Conservation (phyloP, 2,113 vertebrate species). For the Rafetus swinhoei region DNA sequence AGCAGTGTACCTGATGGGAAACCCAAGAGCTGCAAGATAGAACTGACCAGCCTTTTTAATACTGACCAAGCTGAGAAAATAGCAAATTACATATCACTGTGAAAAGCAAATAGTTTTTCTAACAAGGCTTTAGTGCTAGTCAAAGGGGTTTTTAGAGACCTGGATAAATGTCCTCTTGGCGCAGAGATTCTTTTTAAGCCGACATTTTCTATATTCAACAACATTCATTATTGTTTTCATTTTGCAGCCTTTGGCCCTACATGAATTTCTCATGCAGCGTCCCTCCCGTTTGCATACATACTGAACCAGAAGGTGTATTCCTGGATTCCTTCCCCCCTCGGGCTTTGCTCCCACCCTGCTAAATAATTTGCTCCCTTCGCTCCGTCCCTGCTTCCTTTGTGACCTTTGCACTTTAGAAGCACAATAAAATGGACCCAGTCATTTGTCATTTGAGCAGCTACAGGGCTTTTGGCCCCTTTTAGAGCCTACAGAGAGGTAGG, state of each 20-base stretch:
- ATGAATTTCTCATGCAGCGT: not conserved
- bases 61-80: not conserved
- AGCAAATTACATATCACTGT: not conserved
- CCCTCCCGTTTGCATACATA: not conserved
- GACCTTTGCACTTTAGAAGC: not conserved
- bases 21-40: accelerated
- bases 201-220: not conserved
- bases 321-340: not conserved
- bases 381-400: not conserved
- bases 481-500: not conserved
- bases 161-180: not conserved
- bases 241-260: not conserved
- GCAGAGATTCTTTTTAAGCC: accelerated
- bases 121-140: not conserved
- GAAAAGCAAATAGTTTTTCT: not conserved
- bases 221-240: not conserved
- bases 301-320: not conserved
- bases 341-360: not conserved
- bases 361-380: not conserved
- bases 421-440: not conserved
- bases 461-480: not conserved
- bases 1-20: not conserved
- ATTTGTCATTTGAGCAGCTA: not conserved
- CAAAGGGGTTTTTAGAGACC: not conserved
- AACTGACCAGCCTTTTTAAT: not conserved